Conservation (phyloP, 2,888 invertebrate species). For the Agelastica alni region DNA sequence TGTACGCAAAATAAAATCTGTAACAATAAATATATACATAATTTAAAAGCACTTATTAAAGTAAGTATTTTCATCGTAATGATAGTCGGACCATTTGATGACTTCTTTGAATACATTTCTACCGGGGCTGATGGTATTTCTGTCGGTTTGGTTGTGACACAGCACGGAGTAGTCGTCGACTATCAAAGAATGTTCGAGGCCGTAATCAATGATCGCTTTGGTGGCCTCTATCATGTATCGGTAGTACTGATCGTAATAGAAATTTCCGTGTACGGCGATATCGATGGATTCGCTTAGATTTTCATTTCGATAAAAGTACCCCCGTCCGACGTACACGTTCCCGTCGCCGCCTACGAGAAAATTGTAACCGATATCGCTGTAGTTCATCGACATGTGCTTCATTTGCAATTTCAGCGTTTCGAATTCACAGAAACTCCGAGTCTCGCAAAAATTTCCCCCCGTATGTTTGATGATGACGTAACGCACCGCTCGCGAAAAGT, state of each 20-base stretch:
- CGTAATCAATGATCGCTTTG: constrained; percentile 55
- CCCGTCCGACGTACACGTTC: constrained; percentile 71
- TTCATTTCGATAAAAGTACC: constrained; percentile 43
- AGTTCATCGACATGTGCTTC: constrained; percentile 41
- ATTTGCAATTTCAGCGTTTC: constrained; percentile 58
- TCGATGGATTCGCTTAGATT: constrained; percentile 27
- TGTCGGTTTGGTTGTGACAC: constrained; percentile 59
- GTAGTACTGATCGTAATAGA: constrained; percentile 40
- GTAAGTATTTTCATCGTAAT: constrained; percentile 13
- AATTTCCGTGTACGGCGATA: constrained; percentile 37
- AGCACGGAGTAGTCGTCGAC: constrained; percentile 57
- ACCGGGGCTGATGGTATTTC: constrained; percentile 9
- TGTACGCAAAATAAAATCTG: no score
- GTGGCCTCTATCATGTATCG: constrained; percentile 56
- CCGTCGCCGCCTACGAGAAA: constrained; percentile 74
- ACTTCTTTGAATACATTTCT: constrained; percentile 17
- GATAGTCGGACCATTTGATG: constrained; percentile 9
- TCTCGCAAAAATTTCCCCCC: constrained; percentile 56
- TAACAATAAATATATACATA: no score
- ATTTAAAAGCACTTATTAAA: background rate
- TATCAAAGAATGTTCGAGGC: constrained; percentile 53
- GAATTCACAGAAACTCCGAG: constrained; percentile 56
- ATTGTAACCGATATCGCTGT: constrained; percentile 58
- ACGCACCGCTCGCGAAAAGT: constrained; percentile 15
- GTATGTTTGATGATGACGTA: constrained; percentile 60